phyloP scores from a whole-genome alignment of 2,888 invertebrate species.

The Aproaerema taeniolella region DNA sequence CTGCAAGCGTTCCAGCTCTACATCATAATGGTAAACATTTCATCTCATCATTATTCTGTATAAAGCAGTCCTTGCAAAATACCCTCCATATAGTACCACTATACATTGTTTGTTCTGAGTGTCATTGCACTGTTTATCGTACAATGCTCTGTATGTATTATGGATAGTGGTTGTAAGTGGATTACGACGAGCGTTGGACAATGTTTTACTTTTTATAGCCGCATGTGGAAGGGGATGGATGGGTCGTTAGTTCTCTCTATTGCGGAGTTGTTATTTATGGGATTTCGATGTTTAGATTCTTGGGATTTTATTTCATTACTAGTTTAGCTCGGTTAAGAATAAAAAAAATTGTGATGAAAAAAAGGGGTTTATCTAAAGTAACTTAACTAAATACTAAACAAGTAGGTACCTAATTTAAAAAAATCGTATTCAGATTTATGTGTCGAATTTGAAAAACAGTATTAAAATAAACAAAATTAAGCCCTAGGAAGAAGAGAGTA shows the following conservation, averaged over 20 bases:
- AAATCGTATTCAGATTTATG: too few relatives aligned
- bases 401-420: too few relatives aligned
- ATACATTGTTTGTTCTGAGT: conserved; percentile 32
- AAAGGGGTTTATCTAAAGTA: too few relatives aligned
- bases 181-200: conserved; percentile 49
- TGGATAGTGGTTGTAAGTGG: conserved; percentile 43
- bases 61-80: conserved; percentile 32
- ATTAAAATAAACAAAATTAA: too few relatives aligned
- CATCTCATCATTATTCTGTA: conserved; percentile 37
- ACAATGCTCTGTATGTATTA: conserved; percentile 35
- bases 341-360: too few relatives aligned
- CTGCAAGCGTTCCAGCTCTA: conserved; percentile 4
- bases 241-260: conserved; percentile 39
- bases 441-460: too few relatives aligned
- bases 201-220: conserved; percentile 53
- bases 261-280: conserved; percentile 26
- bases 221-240: conserved; percentile 36
- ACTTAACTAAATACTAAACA: too few relatives aligned
- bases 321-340: too few relatives aligned
- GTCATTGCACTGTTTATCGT: conserved; percentile 36
- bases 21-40: conserved; percentile 15
- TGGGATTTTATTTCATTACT: too few relatives aligned
- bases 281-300: neutral
- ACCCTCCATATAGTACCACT: conserved; percentile 21
- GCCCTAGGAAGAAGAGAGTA: too few relatives aligned